Conservation (phyloP, 2,113 vertebrate species). For the Aegithalos caudatus region DNA sequence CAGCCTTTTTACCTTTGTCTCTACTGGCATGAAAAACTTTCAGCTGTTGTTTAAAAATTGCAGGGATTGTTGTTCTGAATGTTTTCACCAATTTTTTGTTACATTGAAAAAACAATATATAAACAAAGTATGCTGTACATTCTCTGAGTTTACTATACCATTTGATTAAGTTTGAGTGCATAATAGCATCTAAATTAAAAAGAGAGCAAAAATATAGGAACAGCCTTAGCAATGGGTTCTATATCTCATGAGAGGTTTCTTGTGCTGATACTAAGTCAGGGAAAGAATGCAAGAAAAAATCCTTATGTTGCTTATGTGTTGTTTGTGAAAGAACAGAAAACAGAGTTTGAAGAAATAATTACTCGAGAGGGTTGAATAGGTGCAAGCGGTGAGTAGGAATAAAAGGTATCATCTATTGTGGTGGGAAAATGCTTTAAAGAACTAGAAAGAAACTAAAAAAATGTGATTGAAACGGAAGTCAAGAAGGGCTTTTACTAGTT, state of each 20-base stretch:
- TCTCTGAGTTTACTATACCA: not conserved
- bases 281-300: not conserved
- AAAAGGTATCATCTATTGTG: not conserved
- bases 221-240: not conserved
- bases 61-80: not conserved
- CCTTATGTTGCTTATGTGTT: not conserved
- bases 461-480: not conserved
- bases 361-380: not conserved
- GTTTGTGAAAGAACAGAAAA: not conserved
- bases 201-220: not conserved
- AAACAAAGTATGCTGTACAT: not conserved
- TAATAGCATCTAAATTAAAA: not conserved
- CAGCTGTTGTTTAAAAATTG: not conserved
- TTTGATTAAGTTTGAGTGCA: not conserved
- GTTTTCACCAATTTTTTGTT: not conserved
- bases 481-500: not conserved
- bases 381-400: not conserved
- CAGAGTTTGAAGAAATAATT: not conserved
- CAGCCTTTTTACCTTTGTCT: fast-evolving
- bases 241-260: not conserved
- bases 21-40: not conserved
- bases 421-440: not conserved
- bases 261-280: not conserved
- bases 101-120: not conserved
- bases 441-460: not conserved